Percentiles rank a stretch among this genome's conserved stretches.
These are phyloP conservation scores for Standfussiana lucernea DNA, from an alignment of 2,888 invertebrate species.

Conservation along the genomic window DNA sequence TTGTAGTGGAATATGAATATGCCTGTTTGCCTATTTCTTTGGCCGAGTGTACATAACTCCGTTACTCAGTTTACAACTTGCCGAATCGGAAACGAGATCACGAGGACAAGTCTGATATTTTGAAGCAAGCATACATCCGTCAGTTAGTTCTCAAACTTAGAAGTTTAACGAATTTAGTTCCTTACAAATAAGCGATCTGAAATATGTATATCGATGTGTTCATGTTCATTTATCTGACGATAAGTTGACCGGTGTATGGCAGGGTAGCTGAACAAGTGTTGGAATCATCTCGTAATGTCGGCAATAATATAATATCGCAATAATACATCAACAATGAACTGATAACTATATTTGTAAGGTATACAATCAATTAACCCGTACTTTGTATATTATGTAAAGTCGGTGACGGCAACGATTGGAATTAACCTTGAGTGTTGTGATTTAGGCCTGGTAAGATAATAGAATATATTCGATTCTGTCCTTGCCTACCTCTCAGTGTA, in stretches of 20 bases:
- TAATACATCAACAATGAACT: constrained; percentile 51
- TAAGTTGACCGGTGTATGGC: constrained; percentile 47
- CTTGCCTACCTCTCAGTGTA: constrained; percentile 53
- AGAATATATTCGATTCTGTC: constrained; percentile 57
- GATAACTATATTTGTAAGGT: constrained; percentile 53
- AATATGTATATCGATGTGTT: constrained; percentile 52
- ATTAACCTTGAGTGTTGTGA: constrained; percentile 63
- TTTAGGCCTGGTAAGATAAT: constrained; percentile 58
- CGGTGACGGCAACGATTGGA: constrained; percentile 45
- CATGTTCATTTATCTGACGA: constrained; percentile 26
- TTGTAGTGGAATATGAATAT: background rate
- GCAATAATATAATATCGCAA: constrained; percentile 38
- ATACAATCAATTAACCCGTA: constrained; percentile 40
- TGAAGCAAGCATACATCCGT: constrained; percentile 47
- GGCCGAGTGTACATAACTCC: constrained; percentile 15
- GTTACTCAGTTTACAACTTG: constrained; percentile 18
- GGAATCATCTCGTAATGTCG: constrained; percentile 29
- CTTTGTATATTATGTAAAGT: constrained; percentile 9
- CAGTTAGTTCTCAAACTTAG: constrained; percentile 46
- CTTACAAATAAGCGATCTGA: constrained; percentile 58
- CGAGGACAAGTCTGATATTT: constrained; percentile 54
- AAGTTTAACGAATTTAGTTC: constrained; percentile 34
- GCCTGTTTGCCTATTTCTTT: constrained; percentile 24
- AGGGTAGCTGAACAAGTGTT: constrained; percentile 20
- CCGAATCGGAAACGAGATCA: constrained; percentile 19